A percentile compares a stretch with the other conserved stretches of the same genome.
Conservation (phyloP, 1,140 invertebrate species). For the Chlorops oryzae region DNA sequence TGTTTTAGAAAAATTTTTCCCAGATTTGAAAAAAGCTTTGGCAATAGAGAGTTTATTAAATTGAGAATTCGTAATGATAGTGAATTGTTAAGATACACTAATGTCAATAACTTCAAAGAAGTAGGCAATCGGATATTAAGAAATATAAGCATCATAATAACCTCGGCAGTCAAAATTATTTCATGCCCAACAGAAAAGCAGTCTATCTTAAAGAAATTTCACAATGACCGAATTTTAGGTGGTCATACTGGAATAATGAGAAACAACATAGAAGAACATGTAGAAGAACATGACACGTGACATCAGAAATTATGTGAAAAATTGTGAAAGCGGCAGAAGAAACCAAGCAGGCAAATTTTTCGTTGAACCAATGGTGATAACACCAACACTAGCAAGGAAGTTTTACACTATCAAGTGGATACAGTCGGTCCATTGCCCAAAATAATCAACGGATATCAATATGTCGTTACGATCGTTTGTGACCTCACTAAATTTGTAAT, state of each 20-base stretch:
- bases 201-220: neutral
- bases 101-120: conserved; percentile 2
- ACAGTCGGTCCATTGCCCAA: conserved; percentile 6
- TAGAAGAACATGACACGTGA: neutral
- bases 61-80: too few relatives aligned
- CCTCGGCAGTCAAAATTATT: neutral
- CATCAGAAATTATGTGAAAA: neutral
- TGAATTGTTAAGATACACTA: too few relatives aligned
- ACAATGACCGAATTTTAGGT: neutral
- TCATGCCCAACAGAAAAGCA: neutral
- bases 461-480: conserved; percentile 12
- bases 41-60: too few relatives aligned
- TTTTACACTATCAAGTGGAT: conserved; percentile 3
- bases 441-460: neutral
- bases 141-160: too few relatives aligned
- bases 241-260: neutral
- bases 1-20: too few relatives aligned
- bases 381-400: neutral
- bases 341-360: neutral
- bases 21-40: too few relatives aligned
- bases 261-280: neutral
- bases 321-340: neutral
- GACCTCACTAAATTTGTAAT: conserved; percentile 16
- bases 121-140: neutral
- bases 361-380: neutral